Evolutionary conservation across 2,113 vertebrate genomes (phyloP), one percentile per base, ranked within the genome.

Genomic region (Prunella himalayana): DNA sequence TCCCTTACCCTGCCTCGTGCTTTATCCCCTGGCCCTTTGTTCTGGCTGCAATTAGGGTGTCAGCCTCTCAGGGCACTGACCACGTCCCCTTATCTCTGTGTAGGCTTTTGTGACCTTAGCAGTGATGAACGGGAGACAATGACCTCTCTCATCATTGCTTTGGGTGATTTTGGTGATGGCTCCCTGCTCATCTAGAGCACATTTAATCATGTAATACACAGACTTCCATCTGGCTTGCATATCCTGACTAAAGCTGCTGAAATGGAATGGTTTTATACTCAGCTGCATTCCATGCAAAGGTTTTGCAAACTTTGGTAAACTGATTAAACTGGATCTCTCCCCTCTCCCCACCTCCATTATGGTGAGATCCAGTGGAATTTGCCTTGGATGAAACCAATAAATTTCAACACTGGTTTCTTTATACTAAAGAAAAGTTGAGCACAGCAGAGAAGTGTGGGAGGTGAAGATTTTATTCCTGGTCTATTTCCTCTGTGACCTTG

Each of bases 1-100:
- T 88, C 78, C 63, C 83, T 69, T 54, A 61, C 33, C 70, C 83
- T 37, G 7, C 44, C 56, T 80, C 20, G 1, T 91, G 71, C 71
- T 92, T 51, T 15, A 73, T 93, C 56, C 87, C 27, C 64, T 82
- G 68, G n/a, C 51, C 85, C 64, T 90, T 96, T 95, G 72, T 93
- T 39, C 71, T 53, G 44, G 5, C 60, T 71, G 69, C 23, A 92
- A 95, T 96, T 94, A 86, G 30, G 39, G 51, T 92, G 79, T 81
- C 88, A 94, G 87, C 15, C 59, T 86, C 63, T 66, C 75, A 50
- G 92, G 82, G 72, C 79, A 50, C 75, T 91, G 87, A 66, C 63
- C 87, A 70, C 47, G 14, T 73, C 61, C 53, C 31, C 41, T 96
- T 78, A 92, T 94, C 88, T 95, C 64, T 49, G 42, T 33, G 68